Conservation (phyloP, 1,140 invertebrate species). For the Euborellia annulipes region DNA sequence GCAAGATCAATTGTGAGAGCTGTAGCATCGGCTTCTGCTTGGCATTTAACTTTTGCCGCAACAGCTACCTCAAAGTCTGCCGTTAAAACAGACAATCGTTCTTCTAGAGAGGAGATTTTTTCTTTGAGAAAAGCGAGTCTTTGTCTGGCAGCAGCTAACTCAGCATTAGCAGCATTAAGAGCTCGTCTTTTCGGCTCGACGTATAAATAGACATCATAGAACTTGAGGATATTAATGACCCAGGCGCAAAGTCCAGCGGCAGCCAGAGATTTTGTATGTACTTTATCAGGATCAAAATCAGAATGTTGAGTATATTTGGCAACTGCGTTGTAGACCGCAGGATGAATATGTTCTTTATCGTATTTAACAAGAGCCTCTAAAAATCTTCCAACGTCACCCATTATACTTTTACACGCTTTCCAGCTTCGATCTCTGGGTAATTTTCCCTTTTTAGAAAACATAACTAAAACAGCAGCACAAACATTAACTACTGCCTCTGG, state of each 20-base stretch:
- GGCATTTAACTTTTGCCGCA: slow-evolving; percentile 72
- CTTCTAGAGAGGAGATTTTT: slow-evolving; percentile 48
- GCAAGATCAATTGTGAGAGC: slow-evolving; percentile 75
- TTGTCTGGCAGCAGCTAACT: slow-evolving; percentile 61
- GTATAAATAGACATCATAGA: slow-evolving; percentile 80
- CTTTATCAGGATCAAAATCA: slow-evolving; percentile 75
- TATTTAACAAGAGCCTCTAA: slow-evolving; percentile 72
- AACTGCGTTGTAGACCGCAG: slow-evolving; percentile 65
- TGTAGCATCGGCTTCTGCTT: slow-evolving; percentile 70
- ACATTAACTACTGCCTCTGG: slow-evolving; percentile 72
- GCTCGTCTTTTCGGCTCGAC: slow-evolving; percentile 81
- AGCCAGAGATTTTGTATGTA: slow-evolving; percentile 71
- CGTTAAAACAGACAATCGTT: slow-evolving; percentile 53
- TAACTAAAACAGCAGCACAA: slow-evolving; percentile 68
- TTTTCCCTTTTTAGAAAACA: slow-evolving; percentile 71
- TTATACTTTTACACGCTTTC: slow-evolving; percentile 78
- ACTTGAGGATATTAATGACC: slow-evolving; percentile 85
- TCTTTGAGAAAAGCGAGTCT: slow-evolving; percentile 50
- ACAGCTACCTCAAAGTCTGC: slow-evolving; percentile 72
- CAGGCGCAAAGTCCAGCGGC: slow-evolving; percentile 79
- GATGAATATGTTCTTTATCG: slow-evolving; percentile 87
- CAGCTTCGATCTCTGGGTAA: slow-evolving; percentile 85
- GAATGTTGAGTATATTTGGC: slow-evolving; percentile 33
- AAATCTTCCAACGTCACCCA: slow-evolving; percentile 75
- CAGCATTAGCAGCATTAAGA: slow-evolving; percentile 66